Evolutionary conservation across 2,888 invertebrate species (phyloP), one percentile per base, ranked within the genome.

Genomic region (Idaea dimidiata): DNA sequence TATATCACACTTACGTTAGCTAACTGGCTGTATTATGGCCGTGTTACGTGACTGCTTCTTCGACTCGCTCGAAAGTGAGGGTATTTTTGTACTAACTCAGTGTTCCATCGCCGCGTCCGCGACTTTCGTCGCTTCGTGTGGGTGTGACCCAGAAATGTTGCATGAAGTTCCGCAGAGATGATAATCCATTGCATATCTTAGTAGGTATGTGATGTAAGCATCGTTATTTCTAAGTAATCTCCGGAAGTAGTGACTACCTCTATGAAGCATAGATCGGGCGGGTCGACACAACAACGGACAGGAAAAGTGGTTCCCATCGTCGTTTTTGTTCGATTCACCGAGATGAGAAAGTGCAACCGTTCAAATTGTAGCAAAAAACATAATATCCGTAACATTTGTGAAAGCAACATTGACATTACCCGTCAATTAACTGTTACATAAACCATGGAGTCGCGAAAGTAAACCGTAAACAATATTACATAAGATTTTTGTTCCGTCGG

Each of bases 381-480:
- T 79, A 81, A 83, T 80, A 76, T 72, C 79, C 82, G 84, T 86
- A 87, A 84, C 83, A 77, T 80, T 86, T 86, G 90, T 88, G 91
- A 91, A 91, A 90, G 89, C 80, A 88, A 85, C 88, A 88, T 89
- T 89, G 90, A 89, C 89, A 89, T 90, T 89, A 89, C 83, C 75
- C 74, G 75, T 75, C 84, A 86, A 89, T 89, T 88, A 88, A 80
- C 76, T 67, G 80, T 90, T 90, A 80, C 84, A 83, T 76, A 90
- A 43, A 89, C 73, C 65, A 76, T 78, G 72, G 75, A 69, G 74
- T 70, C 70, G 88, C 84, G 89, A 89, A 91, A 90, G 89, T 83
- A 79, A 82, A 83, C 74, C 76, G 83, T 88, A 88, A 89, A 89
- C 84, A 90, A 84, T 83, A 82, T 91, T 90, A 89, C 77, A 79